Base-by-base conservation (phyloP, 2,888 invertebrate species). In the Dolichopus griseipennis region DNA sequence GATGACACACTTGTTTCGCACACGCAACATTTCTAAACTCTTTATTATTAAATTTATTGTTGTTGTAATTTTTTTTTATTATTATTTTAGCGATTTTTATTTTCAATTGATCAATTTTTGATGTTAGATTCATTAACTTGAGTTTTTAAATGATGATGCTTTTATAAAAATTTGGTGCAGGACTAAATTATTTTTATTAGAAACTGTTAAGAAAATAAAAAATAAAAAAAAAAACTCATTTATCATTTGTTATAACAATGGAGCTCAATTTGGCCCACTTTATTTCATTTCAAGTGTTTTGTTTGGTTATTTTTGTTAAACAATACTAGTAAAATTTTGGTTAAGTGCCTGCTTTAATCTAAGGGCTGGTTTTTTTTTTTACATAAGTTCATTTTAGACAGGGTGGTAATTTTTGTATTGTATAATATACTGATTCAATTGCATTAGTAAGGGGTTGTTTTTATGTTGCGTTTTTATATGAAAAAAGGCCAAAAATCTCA, bases 241-340 rank as follows among this genome's bases (percentile, higher is more conserved):
- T 68, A 68, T 68, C 68, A 68, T 71, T 67, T 67, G 67, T 67
- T 67, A 21, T 43, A 69, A 71, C 71, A 71, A 71, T 69, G 69
- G 65, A 64, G 67, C 69, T 69, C 69, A 71, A 71, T 71, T 71
- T 71, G 69, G 71, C 68, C 69, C 69, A 71, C 69, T 71, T 71
- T 71, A 68, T 71, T 64, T 65, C 15, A 37, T 52, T 62, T 70
- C 69, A 67, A 70, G 70, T 70, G 70, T 70, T 27, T 70, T 70
- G 70, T 70, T 70, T 69, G 69, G 37, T 12, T 37, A 37, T 37
- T 37, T 8, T 12, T 37, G 34, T 34, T 34, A 9, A 5, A 34
- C 34, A 34, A 34, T 34, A 34, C 9, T 9, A 9, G 34, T 34
- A 7, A 34, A 9, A 34, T 37, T 37, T 10, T 12, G 4, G 12